phyloP scores from a whole-genome alignment of 2,797 vertebrate genomes.

The Prunella strophiata region DNA sequence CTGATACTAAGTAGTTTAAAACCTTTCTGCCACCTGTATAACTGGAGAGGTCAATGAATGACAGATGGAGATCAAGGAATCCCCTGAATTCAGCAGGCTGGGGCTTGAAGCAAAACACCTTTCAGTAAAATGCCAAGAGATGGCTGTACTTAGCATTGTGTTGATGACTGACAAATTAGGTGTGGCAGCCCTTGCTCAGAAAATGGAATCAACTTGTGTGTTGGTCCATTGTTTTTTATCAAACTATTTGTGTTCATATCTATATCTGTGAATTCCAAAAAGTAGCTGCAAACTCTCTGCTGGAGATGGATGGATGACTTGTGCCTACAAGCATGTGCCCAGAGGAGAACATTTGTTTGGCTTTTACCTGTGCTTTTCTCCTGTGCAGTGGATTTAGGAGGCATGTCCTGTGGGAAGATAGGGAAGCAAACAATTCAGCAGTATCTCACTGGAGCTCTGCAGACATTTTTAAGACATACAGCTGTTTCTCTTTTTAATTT shows the following conservation, averaged over 20 bases:
- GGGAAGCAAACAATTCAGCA: slow-evolving; percentile 32
- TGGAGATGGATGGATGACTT: not conserved
- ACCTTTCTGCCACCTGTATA: not conserved
- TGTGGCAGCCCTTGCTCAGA: not conserved
- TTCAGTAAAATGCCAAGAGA: not conserved
- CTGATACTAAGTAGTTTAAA: not conserved
- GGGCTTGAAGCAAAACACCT: not conserved
- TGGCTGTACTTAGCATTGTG: not conserved
- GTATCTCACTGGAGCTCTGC: slow-evolving; percentile 22
- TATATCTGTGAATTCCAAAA: not conserved
- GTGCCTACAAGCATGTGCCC: not conserved
- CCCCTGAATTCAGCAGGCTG: not conserved
- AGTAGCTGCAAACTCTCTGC: not conserved
- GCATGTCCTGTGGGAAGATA: slow-evolving; percentile 46
- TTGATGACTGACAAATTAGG: not conserved
- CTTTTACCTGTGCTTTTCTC: slow-evolving; percentile 44
- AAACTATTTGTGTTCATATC: not conserved
- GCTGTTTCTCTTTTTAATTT: slow-evolving; percentile 75
- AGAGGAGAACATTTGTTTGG: slow-evolving; percentile 26
- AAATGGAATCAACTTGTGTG: not conserved
- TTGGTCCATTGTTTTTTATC: not conserved
- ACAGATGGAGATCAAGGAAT: not conserved
- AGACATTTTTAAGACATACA: slow-evolving; percentile 42
- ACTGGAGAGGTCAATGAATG: not conserved
- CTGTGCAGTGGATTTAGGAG: not conserved